phyloP scores from a whole-genome alignment of 2,113 vertebrate genomes.

The Saguinus imperator region DNA sequence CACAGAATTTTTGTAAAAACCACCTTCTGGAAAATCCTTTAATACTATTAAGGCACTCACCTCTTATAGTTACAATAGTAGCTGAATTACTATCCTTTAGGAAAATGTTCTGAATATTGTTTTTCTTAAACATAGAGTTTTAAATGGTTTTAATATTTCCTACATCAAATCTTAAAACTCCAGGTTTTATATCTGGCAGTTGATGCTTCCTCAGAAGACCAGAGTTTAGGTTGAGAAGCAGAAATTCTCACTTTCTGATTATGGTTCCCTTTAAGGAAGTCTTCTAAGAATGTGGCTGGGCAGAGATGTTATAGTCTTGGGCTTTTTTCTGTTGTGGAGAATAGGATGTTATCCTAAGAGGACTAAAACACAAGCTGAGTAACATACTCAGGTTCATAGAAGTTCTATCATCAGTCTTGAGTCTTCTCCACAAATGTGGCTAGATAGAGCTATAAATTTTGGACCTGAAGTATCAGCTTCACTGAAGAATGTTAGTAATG shows the following conservation, averaged over 20 bases:
- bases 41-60: not conserved
- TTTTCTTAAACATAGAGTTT: not conserved
- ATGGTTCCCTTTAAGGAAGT: not conserved
- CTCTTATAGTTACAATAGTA: not conserved
- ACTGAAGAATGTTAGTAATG: not conserved
- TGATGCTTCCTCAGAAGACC: not conserved
- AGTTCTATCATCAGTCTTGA: not conserved
- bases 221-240: conserved; percentile 9
- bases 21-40: not conserved
- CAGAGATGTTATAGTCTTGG: not conserved
- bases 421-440: not conserved
- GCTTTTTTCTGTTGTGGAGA: not conserved
- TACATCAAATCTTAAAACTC: conserved; percentile 8
- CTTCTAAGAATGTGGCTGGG: not conserved
- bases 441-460: not conserved
- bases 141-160: not conserved
- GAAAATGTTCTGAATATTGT: conserved; percentile 17
- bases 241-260: not conserved
- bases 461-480: not conserved
- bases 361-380: conserved; percentile 1
- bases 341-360: not conserved
- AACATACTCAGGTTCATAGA: not conserved
- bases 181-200: not conserved
- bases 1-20: not conserved
- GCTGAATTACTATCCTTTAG: conserved; percentile 1